Percentiles rank a stretch among this genome's conserved stretches.
These are phyloP conservation scores for Bufo bufo DNA, from an alignment of 2,113 vertebrate species.

Conservation along the genomic window DNA sequence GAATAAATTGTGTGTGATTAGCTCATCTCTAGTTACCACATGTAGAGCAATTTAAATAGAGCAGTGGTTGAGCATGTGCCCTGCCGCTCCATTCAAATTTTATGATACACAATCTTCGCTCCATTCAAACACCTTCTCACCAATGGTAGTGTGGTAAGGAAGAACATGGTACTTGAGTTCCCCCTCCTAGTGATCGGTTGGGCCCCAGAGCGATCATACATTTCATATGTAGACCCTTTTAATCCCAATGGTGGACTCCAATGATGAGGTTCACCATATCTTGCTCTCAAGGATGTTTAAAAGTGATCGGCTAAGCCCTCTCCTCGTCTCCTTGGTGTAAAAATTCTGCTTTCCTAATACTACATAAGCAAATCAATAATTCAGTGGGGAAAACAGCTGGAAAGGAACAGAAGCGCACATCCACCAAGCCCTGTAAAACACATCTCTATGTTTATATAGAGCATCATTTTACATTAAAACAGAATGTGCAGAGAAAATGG, in stretches of 20 bases:
- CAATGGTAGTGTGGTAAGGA: neutral
- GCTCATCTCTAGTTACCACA: too few relatives aligned
- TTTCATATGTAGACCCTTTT: neutral
- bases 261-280: neutral
- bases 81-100: too few relatives aligned
- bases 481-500: neutral
- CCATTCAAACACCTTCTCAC: too few relatives aligned
- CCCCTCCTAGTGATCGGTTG: too few relatives aligned
- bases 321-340: conserved; percentile 56
- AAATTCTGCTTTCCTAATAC: neutral
- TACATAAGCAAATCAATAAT: conserved; percentile 28
- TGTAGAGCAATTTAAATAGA: too few relatives aligned
- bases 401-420: neutral
- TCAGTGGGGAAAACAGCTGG: conserved; percentile 38
- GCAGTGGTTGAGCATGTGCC: too few relatives aligned
- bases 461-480: conserved; percentile 33
- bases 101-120: too few relatives aligned
- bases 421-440: neutral
- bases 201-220: too few relatives aligned
- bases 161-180: too few relatives aligned
- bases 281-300: neutral
- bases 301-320: neutral
- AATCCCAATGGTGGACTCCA: neutral
- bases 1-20: too few relatives aligned
- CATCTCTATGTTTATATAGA: conserved; percentile 25